phyloP scores from a whole-genome alignment of 2,888 invertebrate species.

The Dexiosoma caninum region DNA sequence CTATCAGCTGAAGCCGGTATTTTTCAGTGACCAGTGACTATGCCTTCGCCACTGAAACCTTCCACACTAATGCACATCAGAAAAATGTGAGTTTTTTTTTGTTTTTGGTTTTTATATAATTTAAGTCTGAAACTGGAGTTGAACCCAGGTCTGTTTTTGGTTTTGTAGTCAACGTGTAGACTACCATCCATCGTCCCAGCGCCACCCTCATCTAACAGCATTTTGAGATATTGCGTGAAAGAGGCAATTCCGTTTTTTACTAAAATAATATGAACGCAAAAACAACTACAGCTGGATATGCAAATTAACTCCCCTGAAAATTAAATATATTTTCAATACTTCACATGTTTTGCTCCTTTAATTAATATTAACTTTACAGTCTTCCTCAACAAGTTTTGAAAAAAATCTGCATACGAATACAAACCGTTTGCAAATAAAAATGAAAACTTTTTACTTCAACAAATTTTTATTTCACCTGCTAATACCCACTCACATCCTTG shows the following conservation, averaged over 20 bases:
- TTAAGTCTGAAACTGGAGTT: no score
- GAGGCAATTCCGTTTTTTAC: slow-evolving; percentile 43
- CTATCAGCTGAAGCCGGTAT: no score
- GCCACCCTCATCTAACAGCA: neutral
- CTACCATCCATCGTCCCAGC: no score
- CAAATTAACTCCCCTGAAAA: no score
- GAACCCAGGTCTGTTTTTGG: no score
- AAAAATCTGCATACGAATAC: neutral
- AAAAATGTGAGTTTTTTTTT: no score
- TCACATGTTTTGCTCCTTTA: neutral
- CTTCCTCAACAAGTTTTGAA: neutral
- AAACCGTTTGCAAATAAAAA: neutral
- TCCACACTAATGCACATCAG: no score
- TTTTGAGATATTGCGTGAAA: slow-evolving; percentile 30
- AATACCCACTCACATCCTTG: neutral
- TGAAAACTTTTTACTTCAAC: neutral
- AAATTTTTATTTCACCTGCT: neutral
- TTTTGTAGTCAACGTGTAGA: no score
- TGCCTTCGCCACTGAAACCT: no score
- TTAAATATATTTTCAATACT: neutral
- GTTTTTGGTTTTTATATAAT: no score
- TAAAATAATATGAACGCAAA: slow-evolving; percentile 4
- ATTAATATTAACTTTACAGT: neutral
- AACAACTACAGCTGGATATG: neutral
- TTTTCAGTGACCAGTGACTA: no score